Base-by-base conservation (phyloP, 2,888 invertebrate species). In the Drosophila mayaguana region DNA sequence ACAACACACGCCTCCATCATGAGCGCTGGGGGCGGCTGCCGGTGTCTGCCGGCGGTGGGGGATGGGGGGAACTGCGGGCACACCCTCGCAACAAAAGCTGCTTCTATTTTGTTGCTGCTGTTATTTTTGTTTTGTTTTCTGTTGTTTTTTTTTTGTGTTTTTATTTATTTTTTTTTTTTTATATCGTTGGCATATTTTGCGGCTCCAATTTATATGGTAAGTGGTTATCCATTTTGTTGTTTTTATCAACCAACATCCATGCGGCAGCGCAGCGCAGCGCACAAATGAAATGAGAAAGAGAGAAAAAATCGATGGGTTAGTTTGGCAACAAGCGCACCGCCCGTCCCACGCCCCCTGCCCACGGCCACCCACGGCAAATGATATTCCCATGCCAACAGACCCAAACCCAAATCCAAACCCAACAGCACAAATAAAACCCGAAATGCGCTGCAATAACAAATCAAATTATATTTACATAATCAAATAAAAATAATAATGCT, bases 191-290 rank as follows among this genome's bases (percentile, higher is more conserved):
- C 83, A 83, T 83, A 83, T 86, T 78, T 78, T 86, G 66, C 81
- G 79, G 81, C 81, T 86, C 79, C 81, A 86, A 86, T 86, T 86
- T 83, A 83, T 83, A 83, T 83, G 83, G 86, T 86, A 83, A 83
- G 81, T 81, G 83, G 83, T 68, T 78, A 78, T 78, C 78, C 77
- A 78, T 78, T 78, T 75, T 78, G 78, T 77, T 78, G 53, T 54
- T 54, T 78, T 78, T 78, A 81, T 73, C 78, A 74, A 71, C 80
- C 78, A 74, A 71, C 78, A 80, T 61, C 69, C 63, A 71, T 50
- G 50, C 32, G 12, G 50, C 50, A 50, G 32, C 59, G 53, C 71
- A 70, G 32, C 48, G 48, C 25, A 28, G 46, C 55, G 55, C 73
- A 76, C 18, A 70, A 79, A 54, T 20, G 48, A 48, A 48, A 46